Evolutionary conservation across 2,113 vertebrate species (phyloP).

Genomic region (Gavia stellata): DNA sequence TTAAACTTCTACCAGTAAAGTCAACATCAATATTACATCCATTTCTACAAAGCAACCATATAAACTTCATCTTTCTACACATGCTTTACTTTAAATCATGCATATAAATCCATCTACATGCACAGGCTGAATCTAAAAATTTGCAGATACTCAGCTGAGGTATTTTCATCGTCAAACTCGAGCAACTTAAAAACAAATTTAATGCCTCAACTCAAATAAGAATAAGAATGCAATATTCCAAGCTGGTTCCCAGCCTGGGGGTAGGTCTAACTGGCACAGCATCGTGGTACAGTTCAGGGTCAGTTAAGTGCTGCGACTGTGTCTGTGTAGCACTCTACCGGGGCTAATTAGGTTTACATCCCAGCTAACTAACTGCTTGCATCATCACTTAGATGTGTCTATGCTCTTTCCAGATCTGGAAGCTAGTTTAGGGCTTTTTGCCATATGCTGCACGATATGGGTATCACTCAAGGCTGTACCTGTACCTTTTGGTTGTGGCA

Average conservation of each 20-base stretch:
- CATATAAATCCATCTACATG: conserved; percentile 47
- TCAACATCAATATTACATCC: conserved; percentile 63
- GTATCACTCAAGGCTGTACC: not conserved
- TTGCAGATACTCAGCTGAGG: conserved; percentile 16
- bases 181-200: conserved; percentile 7
- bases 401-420: not conserved
- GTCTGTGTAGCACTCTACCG: not conserved
- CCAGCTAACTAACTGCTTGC: not conserved
- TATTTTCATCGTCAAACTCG: conserved; percentile 9
- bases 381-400: not conserved
- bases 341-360: not conserved
- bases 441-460: fast-evolving
- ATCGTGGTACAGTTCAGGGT: not conserved
- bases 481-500: not conserved
- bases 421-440: not conserved
- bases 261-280: not conserved
- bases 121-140: conserved; percentile 15
- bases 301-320: not conserved
- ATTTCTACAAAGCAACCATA: conserved; percentile 51
- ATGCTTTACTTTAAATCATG: conserved; percentile 53
- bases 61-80: conserved; percentile 55
- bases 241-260: not conserved
- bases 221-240: not conserved
- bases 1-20: conserved; percentile 57
- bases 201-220: not conserved